Evolutionary conservation across 2,797 vertebrate species (phyloP), one percentile per base, ranked within the genome.

Genomic region (Phalanger gymnotis): DNA sequence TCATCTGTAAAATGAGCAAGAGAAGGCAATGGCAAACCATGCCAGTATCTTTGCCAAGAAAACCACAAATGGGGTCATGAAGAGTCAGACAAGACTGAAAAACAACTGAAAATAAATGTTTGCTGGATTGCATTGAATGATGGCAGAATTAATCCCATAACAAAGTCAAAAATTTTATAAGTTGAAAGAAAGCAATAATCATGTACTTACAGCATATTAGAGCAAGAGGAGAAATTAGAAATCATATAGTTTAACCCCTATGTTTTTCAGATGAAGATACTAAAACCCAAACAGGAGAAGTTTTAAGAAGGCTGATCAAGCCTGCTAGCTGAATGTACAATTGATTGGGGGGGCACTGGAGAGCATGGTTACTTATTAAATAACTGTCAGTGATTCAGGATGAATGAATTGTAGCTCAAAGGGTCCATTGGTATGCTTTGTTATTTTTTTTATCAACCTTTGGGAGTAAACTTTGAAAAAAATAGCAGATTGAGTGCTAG

Each of bases 131-230:
- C 19, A 47, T 27, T 81, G 90, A 57, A 28, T 34, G 90, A 95
- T 96, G 40, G 55, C 93, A 90, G 47, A 16, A 0, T 92, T 92
- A 90, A 61, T 94, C 93, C 87, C 94, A 58, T 90, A 52, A 53
- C 81, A 87, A 93, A 92, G 89, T 54, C 61, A 58, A 56, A 96
- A 73, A n/a, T 90, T 61, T 94, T 92, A 91, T 92, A 96, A 95
- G 94, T 61, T 94, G 92, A 91, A 0, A 16, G 89, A 89, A 94
- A 93, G 40, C 58, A 57, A 93, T 96, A 92, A 93, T 94, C 91
- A 66, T 92, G 93, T 91, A 81, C n/a, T n/a, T 73, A n/a, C 3
- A 22, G 14, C 14, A 73, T 40, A 73, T 73, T 19, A n/a, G n/a
- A 73, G 5, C 14, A 73, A 73, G n/a, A 40, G 19, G 66, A 73